A percentile compares a stretch with the other conserved stretches of the same genome.
Conservation (phyloP, 35 echinoderm and acorn worm species). For the Ophiothrix spiculata region DNA sequence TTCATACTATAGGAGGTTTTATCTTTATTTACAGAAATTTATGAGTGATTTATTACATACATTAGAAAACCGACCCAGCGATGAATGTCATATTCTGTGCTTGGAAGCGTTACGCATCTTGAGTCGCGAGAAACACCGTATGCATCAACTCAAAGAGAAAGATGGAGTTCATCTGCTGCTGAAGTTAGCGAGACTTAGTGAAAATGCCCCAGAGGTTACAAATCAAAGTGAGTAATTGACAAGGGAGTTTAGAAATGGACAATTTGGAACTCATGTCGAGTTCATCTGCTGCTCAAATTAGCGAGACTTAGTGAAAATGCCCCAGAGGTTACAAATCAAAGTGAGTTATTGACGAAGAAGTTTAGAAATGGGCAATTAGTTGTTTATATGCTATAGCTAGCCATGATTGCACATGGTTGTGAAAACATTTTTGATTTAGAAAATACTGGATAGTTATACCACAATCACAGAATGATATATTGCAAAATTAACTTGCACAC, state of each 20-base stretch:
- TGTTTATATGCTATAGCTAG: no score
- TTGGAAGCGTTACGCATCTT: constrained; percentile 85
- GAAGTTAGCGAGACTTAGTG: constrained; percentile 59
- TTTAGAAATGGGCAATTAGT: no score
- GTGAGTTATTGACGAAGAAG: not conserved
- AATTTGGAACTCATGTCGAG: no score
- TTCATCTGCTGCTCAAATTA: constrained; percentile 57
- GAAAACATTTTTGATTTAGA: no score
- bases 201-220: constrained; percentile 43
- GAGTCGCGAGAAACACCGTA: constrained; percentile 69
- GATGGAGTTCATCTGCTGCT: constrained; percentile 63
- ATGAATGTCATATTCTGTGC: constrained; percentile 75
- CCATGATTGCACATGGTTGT: no score
- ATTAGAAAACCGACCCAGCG: constrained; percentile 28
- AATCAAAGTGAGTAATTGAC: no score
- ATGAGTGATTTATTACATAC: constrained; percentile 56
- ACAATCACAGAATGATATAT: no score
- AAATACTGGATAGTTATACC: no score
- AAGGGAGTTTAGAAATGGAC: no score
- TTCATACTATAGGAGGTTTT: not conserved
- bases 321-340: constrained; percentile 20
- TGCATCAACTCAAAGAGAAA: constrained; percentile 58
- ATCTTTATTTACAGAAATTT: constrained; percentile 49
- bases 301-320: constrained; percentile 65
- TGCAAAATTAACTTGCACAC: no score